phyloP scores from a whole-genome alignment of 2,888 invertebrate species.

The Automeris io region DNA sequence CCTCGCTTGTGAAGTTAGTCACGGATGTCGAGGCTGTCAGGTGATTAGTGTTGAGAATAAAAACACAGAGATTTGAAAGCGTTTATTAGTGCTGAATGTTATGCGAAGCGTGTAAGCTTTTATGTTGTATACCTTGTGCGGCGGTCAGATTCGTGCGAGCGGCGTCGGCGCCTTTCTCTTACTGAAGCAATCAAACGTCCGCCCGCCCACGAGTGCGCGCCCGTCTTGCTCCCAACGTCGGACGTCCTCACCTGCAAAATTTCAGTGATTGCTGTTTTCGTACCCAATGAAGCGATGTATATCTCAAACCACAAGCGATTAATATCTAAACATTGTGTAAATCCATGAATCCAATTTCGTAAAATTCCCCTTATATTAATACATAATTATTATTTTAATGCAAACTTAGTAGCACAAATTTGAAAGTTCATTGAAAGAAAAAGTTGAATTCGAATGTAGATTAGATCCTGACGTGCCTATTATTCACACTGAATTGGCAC shows the following conservation, averaged over 20 bases:
- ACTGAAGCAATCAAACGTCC: conserved; percentile 48
- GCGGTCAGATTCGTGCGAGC: conserved; percentile 73
- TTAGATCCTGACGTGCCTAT: neutral
- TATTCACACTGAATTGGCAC: conserved; percentile 3
- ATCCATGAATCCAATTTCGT: neutral
- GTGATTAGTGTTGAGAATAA: conserved; percentile 51
- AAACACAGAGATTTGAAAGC: conserved; percentile 45
- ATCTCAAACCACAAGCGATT: conserved; percentile 23
- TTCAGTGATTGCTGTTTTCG: conserved; percentile 38
- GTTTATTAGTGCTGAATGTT: conserved; percentile 66
- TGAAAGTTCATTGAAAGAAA: neutral
- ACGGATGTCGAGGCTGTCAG: conserved; percentile 52
- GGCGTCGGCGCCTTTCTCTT: conserved; percentile 67
- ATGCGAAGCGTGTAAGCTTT: conserved; percentile 51
- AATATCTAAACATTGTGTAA: conserved; percentile 10
- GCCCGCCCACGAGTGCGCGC: conserved; percentile 51
- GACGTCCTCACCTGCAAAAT: conserved; percentile 59
- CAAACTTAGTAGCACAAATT: too few relatives aligned
- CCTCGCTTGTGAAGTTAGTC: conserved; percentile 61
- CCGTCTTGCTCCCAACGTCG: conserved; percentile 23
- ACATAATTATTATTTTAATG: neutral
- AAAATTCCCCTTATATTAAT: neutral
- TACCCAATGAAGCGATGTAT: conserved; percentile 25
- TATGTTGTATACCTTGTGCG: conserved; percentile 64
- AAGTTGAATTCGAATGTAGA: conserved; percentile 1